These are phyloP conservation scores for Siderastrea siderea DNA, from an alignment of 92 coral and sea anemone genomes.

Conservation along the genomic window DNA sequence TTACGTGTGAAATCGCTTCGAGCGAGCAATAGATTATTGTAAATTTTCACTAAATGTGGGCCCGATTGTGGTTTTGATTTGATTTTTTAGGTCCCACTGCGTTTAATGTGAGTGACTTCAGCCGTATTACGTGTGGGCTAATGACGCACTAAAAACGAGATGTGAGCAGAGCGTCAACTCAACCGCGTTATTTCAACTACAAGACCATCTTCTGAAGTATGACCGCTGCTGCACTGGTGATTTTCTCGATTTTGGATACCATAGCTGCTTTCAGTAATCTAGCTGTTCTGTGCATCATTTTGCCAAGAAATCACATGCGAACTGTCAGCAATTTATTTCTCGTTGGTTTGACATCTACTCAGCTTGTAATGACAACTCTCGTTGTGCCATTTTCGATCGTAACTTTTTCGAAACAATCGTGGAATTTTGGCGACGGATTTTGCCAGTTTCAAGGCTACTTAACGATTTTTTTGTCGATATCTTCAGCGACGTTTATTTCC, in stretches of 20 bases:
- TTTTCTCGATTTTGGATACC: conserved; percentile 68
- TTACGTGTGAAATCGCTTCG: background rate
- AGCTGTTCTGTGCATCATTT: conserved; percentile 59
- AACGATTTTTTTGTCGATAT: conserved; percentile 62
- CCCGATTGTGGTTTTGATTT: background rate
- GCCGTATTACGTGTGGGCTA: background rate
- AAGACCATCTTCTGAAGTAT: background rate
- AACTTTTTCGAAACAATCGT: conserved; percentile 71
- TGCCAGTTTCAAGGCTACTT: conserved; percentile 85
- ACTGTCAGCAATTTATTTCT: conserved; percentile 86
- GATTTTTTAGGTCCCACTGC: background rate
- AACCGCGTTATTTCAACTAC: background rate
- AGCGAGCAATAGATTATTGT: background rate
- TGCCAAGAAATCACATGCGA: conserved; percentile 66
- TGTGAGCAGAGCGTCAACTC: background rate
- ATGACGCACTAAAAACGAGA: conserved; percentile 5
- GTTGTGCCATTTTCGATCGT: conserved; percentile 83
- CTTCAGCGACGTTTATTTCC: conserved; percentile 81
- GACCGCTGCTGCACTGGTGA: conserved; percentile 43
- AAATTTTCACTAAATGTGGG: background rate
- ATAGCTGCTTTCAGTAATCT: conserved; percentile 73
- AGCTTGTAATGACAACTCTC: conserved; percentile 63
- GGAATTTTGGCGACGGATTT: conserved; percentile 74
- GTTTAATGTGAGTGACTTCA: conserved; percentile 3
- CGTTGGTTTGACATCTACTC: conserved; percentile 74